phyloP scores from a whole-genome alignment of 2,797 vertebrate genomes.

The Enoplosus armatus region DNA sequence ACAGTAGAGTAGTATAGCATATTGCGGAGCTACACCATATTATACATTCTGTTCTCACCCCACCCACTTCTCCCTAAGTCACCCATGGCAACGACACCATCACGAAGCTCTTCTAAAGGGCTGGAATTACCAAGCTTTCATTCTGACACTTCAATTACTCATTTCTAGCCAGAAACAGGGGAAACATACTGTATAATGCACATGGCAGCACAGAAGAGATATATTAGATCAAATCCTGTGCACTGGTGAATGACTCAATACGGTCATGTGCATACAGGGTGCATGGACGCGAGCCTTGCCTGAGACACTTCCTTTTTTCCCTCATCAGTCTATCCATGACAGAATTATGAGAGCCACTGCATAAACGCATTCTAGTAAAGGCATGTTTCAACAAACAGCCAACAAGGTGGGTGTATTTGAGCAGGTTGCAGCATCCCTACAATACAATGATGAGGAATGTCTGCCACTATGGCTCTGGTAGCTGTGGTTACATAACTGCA shows the following conservation, averaged over 20 bases:
- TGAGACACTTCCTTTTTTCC: neutral
- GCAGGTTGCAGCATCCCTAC: slow-evolving; percentile 13
- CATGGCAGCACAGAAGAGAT: neutral
- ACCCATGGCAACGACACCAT: slow-evolving; percentile 51
- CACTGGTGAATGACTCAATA: slow-evolving; percentile 9
- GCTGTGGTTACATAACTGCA: slow-evolving; percentile 44
- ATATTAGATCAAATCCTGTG: slow-evolving; percentile 18
- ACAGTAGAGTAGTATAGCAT: neutral
- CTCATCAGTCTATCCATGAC: no score
- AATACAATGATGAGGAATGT: slow-evolving; percentile 10
- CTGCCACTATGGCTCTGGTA: slow-evolving; percentile 3
- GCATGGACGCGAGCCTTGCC: neutral
- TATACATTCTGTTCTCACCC: slow-evolving; percentile 46
- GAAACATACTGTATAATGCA: neutral
- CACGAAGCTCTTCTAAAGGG: neutral
- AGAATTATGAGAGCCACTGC: neutral
- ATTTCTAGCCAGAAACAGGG: neutral
- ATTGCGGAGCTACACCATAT: neutral
- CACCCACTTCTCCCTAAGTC: slow-evolving; percentile 41
- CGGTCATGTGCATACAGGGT: neutral
- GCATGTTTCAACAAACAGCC: slow-evolving; percentile 24
- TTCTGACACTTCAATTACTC: neutral
- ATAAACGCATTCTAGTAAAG: neutral
- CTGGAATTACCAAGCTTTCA: slow-evolving; percentile 39
- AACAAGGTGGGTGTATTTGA: slow-evolving; percentile 11